These are phyloP conservation scores for Rhagophthalmus giganteus DNA, from an alignment of 2,888 invertebrate genomes.

Conservation along the genomic window DNA sequence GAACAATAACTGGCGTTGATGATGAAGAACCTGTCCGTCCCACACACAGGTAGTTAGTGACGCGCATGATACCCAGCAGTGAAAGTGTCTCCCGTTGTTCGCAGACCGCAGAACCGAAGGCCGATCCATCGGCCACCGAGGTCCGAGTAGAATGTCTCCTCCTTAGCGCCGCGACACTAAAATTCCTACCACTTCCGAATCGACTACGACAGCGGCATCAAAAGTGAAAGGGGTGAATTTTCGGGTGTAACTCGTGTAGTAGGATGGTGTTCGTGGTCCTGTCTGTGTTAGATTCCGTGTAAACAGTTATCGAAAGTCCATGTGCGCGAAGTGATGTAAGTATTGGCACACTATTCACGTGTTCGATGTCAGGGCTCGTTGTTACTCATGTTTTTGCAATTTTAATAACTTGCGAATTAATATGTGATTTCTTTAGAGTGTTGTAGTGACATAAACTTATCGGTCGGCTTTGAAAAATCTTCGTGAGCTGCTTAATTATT, in stretches of 20 bases:
- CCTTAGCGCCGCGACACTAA: constrained; percentile 28
- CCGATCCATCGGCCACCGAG: constrained; percentile 36
- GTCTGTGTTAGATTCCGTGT: constrained; percentile 23
- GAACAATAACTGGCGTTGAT: constrained; percentile 21
- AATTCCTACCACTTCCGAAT: constrained; percentile 34
- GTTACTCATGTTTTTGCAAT: constrained; percentile 33
- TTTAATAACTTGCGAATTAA: constrained; percentile 27
- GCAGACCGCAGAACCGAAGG: constrained; percentile 34
- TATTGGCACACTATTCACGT: constrained; percentile 40
- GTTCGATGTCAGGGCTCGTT: constrained; percentile 40
- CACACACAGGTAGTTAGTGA: constrained; percentile 29
- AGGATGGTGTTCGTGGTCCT: constrained; percentile 16
- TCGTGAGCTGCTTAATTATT: too few species aligned
- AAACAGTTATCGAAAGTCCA: constrained; percentile 31
- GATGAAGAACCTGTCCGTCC: constrained; percentile 32
- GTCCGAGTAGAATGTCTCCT: constrained; percentile 34
- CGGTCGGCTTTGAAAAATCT: too few species aligned
- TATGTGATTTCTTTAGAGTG: too few species aligned
- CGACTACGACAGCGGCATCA: constrained; percentile 25
- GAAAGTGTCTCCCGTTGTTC: constrained; percentile 37
- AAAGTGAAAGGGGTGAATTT: constrained; percentile 38
- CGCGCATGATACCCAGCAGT: constrained; percentile 35
- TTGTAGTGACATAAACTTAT: too few species aligned
- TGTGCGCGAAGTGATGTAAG: constrained; percentile 40
- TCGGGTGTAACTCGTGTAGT: constrained; percentile 28